Conservation (phyloP, 2,888 invertebrate genomes). For the Andrena trimmerana region DNA sequence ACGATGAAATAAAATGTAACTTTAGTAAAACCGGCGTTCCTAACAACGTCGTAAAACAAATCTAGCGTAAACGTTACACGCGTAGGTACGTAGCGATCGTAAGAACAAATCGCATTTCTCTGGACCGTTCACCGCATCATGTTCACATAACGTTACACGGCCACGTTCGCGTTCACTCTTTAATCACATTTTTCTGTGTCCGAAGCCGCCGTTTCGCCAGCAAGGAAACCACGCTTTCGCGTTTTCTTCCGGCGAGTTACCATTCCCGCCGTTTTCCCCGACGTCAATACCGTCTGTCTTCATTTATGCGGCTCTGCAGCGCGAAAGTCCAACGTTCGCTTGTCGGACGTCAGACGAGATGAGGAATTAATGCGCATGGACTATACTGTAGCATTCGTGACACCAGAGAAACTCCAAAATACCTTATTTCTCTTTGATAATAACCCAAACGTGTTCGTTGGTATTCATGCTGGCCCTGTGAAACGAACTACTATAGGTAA, state of each 20-base stretch:
- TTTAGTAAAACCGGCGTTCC: background rate
- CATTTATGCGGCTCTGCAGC: slow-evolving; percentile 55
- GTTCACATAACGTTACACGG: background rate
- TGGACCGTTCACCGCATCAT: background rate
- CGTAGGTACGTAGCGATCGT: background rate
- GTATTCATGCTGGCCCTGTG: too few relatives aligned
- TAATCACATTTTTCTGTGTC: slow-evolving; percentile 67
- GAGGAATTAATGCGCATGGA: slow-evolving; percentile 49
- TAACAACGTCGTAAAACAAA: background rate
- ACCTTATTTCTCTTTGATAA: background rate
- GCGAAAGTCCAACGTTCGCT: slow-evolving; percentile 38
- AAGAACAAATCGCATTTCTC: slow-evolving; percentile 6
- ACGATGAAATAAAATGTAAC: background rate
- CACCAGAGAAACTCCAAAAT: slow-evolving; percentile 24
- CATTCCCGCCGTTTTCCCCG: slow-evolving; percentile 57
- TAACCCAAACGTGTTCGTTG: too few relatives aligned
- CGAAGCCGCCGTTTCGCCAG: slow-evolving; percentile 58
- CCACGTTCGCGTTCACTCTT: background rate
- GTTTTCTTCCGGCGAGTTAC: slow-evolving; percentile 57
- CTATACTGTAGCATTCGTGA: slow-evolving; percentile 28
- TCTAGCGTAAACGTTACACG: background rate
- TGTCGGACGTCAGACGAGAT: slow-evolving; percentile 34
- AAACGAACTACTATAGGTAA: too few relatives aligned
- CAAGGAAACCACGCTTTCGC: slow-evolving; percentile 57
- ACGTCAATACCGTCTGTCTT: slow-evolving; percentile 67